Base-by-base conservation (phyloP, 2,888 invertebrate genomes). In the Meganola albula region DNA sequence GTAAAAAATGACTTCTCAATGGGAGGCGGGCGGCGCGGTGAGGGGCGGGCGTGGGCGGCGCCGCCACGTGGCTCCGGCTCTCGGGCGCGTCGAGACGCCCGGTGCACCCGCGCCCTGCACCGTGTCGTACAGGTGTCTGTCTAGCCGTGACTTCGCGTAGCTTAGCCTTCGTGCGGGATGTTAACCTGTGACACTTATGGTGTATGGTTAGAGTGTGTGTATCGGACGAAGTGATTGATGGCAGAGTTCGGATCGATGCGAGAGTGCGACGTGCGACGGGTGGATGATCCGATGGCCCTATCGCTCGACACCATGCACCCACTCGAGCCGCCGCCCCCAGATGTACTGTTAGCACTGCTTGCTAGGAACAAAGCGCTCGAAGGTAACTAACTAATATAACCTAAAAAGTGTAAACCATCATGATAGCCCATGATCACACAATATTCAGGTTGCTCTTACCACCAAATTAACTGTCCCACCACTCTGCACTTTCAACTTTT, bases 281-380 rank as follows among this genome's bases (percentile, higher is more conserved):
- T 66, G 34, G 61, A 40, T 33, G 59, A 43, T 37, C 58, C 63
- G 33, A 68, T 79, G 72, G 80, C 76, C 48, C 62, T 63, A 12
- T 48, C 72, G 33, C 59, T 78, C 34, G 82, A 77, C 39, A 56
- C 61, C 38, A 75, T 82, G 74, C 82, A 80, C 47, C 72, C 74
- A 27, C 58, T 84, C 30, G 82, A 83, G 37, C 84, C 84, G 59
- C 93, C 93, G 40, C 93, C 93, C 70, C 93, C 95, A 11, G 95
- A 96, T 67, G 93, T 96, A 49, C 88, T 96, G 32, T 87, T 95
- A 27, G 95, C 95, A 7, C 87, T 96, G 34, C 88, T 96, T 40
- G 93, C 95, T 21, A 90, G 95, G 68, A 96, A 96, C 78, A 95
- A 95, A 78, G 92, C 93, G 40, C 88, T 96, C 26, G 95, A 95